phyloP scores from a whole-genome alignment of 2,888 invertebrate species.

The Autographa gamma region DNA sequence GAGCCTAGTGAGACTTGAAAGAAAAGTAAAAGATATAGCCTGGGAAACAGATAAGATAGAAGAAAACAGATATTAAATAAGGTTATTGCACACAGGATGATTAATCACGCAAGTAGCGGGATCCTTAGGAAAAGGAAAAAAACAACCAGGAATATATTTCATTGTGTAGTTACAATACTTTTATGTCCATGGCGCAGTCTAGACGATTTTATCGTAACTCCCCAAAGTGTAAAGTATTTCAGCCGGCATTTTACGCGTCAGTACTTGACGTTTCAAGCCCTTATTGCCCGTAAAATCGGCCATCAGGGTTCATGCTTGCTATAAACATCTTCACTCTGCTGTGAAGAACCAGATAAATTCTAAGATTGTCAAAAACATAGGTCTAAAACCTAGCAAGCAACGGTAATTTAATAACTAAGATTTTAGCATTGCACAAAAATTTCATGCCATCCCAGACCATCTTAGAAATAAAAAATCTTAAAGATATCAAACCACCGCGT shows the following conservation, averaged over 20 bases:
- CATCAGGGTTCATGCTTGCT: not conserved
- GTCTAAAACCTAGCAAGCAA: not conserved
- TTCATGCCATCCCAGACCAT: no score
- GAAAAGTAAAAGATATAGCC: no score
- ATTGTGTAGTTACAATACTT: not conserved
- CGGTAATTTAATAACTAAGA: no score
- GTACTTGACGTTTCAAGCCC: not conserved
- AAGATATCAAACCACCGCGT: no score
- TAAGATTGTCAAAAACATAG: not conserved
- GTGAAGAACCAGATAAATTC: not conserved
- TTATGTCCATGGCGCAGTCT: not conserved
- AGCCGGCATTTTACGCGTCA: not conserved
- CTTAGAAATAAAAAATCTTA: no score
- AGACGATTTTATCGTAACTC: conserved; percentile 3
- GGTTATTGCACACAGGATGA: no score
- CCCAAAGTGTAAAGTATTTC: not conserved
- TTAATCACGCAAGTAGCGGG: no score
- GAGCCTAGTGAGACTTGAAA: no score
- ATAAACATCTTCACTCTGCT: not conserved
- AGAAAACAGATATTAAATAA: no score
- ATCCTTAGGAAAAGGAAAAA: not conserved
- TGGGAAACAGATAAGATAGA: no score
- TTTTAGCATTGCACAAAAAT: no score
- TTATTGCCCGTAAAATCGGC: not conserved
- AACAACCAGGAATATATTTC: not conserved